Evolutionary conservation across 2,113 vertebrate species (phyloP), one percentile per base, ranked within the genome.

Genomic region (Talpa occidentalis): DNA sequence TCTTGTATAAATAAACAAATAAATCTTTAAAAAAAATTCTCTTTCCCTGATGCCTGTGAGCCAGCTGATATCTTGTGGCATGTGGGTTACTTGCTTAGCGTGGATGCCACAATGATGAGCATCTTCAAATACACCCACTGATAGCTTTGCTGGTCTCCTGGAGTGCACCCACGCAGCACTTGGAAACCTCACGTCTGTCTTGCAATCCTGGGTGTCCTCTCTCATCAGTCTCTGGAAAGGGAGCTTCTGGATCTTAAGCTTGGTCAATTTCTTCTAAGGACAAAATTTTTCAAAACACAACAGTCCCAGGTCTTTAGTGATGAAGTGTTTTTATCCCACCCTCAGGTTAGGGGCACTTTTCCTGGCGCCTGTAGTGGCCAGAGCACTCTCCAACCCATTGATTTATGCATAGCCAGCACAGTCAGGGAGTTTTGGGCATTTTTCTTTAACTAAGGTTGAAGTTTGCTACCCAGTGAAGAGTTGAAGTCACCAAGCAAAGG

Each of bases 41-140:
- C n/a, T n/a, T n/a, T n/a, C n/a, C 98, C 98, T 98, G 99, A 52
- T 52, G 99, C 98, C 98, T 98, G 97, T 98, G 98, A 97, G 98
- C 98, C 98, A 99, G 97, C 97, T 99, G 98, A 99, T 99, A 91
- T 99, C 98, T 98, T 99, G 98, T 98, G 98, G 98, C 98, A 99
- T 99, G 98, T 99, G 99, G 98, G 98, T 99, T 93, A 99, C 98
- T 98, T 98, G 98, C 98, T 99, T 99, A 94, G 98, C 98, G 95
- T 99, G 98, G 97, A 99, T 99, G 96, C 98, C 98, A 93, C 98
- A 99, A 97, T 99, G 98, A 81, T 99, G 98, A 12, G 98, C 99
- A 40, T 99, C 98, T 95, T 99, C 98, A 86, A 99, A 99, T 17
- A 99, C 95, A 64, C 98, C 98, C 96, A 99, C 98, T 98, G 97